Conservation (phyloP, 2,888 invertebrate genomes). For the Chrysolina oricalcia region DNA sequence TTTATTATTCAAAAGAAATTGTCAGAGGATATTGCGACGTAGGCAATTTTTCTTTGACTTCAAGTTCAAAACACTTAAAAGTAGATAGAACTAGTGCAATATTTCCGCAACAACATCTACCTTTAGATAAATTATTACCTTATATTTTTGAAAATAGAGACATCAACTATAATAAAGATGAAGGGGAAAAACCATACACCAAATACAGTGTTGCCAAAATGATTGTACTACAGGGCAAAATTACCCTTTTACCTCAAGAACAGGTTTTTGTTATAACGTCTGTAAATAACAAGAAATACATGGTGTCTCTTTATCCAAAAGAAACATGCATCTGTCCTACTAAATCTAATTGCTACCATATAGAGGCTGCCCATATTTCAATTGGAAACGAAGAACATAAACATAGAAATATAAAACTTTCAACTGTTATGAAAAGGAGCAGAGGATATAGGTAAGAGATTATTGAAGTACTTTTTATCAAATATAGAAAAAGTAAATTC, state of each 20-base stretch:
- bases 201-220: neutral
- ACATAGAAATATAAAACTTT: too few relatives aligned
- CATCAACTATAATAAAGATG: neutral
- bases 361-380: too few relatives aligned
- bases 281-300: too few relatives aligned
- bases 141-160: neutral
- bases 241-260: too few relatives aligned
- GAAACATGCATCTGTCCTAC: too few relatives aligned
- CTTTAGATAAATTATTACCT: neutral
- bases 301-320: too few relatives aligned
- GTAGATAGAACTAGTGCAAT: neutral
- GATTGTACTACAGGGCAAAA: neutral
- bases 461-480: neutral
- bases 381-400: neutral
- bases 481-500: neutral
- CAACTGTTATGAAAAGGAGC: too few relatives aligned
- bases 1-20: neutral
- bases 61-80: neutral
- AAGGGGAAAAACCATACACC: neutral
- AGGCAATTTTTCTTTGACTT: neutral
- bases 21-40: conserved; percentile 5
- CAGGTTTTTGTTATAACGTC: too few relatives aligned
- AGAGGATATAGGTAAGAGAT: too few relatives aligned
- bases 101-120: neutral
- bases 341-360: too few relatives aligned